Evolutionary conservation across 2,888 invertebrate species (phyloP).

Genomic region (Eristalinus aeneus): DNA sequence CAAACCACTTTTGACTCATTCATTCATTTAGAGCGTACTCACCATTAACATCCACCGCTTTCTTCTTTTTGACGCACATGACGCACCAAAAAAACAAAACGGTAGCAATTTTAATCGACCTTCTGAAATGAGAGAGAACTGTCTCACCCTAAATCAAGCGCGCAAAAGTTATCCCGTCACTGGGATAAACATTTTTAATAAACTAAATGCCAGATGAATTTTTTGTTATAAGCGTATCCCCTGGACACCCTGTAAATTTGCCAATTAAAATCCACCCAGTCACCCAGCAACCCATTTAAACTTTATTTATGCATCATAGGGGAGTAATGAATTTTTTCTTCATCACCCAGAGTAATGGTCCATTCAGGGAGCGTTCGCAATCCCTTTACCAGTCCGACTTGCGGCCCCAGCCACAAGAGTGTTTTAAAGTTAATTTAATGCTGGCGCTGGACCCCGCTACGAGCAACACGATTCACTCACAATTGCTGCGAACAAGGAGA

Average conservation of each 20-base stretch:
- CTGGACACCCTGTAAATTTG: neutral
- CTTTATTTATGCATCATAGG: constrained; percentile 55
- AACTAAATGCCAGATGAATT: constrained; percentile 24
- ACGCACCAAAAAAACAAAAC: too few relatives aligned
- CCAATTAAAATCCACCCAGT: neutral
- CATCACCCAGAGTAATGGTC: constrained; percentile 16
- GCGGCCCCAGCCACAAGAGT: constrained; percentile 26
- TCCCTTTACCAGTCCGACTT: neutral
- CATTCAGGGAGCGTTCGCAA: neutral
- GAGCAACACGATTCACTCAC: neutral
- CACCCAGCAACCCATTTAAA: constrained; percentile 50
- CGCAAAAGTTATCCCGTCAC: neutral
- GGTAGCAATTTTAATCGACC: neutral
- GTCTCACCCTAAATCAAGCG: neutral
- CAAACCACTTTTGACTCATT: too few relatives aligned
- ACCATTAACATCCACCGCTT: too few relatives aligned
- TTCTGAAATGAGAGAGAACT: neutral
- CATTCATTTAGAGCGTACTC: too few relatives aligned
- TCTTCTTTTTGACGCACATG: too few relatives aligned
- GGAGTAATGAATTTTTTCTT: constrained; percentile 36
- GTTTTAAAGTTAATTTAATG: constrained; percentile 53
- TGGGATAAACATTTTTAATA: constrained; percentile 28
- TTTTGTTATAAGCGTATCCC: neutral
- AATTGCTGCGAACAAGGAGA: constrained; percentile 24
- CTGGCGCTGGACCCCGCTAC: constrained; percentile 14